A percentile compares a stretch with the other conserved stretches of the same genome.
Conservation (phyloP, 2,888 invertebrate species). For the Heliconius cydno region DNA sequence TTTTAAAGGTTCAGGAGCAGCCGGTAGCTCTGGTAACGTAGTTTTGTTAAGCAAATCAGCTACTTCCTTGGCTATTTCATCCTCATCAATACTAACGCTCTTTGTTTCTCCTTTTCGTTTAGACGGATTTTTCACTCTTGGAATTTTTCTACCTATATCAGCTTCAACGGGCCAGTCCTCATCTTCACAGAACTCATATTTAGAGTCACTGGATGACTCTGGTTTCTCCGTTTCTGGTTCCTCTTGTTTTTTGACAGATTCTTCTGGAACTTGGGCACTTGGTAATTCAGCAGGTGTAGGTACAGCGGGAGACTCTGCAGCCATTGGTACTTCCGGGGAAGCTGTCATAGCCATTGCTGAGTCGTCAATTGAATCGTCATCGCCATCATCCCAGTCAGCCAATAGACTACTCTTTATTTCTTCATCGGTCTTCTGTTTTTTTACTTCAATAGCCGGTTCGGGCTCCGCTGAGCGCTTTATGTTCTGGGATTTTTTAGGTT, state of each 20-base stretch:
- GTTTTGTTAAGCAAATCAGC: constrained; percentile 85
- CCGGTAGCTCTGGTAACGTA: constrained; percentile 82
- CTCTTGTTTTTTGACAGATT: constrained; percentile 61
- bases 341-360: constrained; percentile 60
- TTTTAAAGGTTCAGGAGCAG: constrained; percentile 78
- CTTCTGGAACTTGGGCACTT: constrained; percentile 58
- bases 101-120: constrained; percentile 73
- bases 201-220: constrained; percentile 83
- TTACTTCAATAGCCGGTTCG: constrained; percentile 60
- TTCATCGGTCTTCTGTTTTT: constrained; percentile 83
- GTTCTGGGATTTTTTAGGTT: constrained; percentile 67
- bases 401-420: constrained; percentile 88
- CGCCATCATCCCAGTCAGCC: constrained; percentile 90
- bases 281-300: constrained; percentile 71
- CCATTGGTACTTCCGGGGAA: constrained; percentile 69
- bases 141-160: constrained; percentile 85
- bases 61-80: constrained; percentile 82
- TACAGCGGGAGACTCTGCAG: constrained; percentile 69
- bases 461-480: constrained; percentile 74
- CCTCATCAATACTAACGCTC: constrained; percentile 72
- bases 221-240: constrained; percentile 66
- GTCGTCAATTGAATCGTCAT: constrained; percentile 72
- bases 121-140: constrained; percentile 81
- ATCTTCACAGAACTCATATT: constrained; percentile 92
- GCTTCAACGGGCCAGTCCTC: constrained; percentile 84